phyloP scores from a whole-genome alignment of 2,797 vertebrate genomes.

The Borostomias antarcticus region DNA sequence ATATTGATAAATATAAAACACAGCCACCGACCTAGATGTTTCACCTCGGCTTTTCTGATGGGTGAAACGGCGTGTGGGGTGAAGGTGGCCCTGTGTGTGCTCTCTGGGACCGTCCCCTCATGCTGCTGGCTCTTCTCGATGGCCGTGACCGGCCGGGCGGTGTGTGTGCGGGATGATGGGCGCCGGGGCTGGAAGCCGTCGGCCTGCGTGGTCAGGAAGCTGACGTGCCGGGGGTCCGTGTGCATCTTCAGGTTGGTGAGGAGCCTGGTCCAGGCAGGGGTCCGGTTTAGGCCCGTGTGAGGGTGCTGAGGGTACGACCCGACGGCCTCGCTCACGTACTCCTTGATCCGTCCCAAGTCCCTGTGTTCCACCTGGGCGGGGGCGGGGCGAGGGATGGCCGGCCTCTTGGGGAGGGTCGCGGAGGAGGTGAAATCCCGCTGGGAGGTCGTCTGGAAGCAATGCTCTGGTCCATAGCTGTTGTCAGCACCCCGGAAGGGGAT shows the following conservation, averaged over 20 bases:
- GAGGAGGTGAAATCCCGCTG: slow-evolving; percentile 31
- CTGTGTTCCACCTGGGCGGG: slow-evolving; percentile 33
- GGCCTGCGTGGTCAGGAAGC: slow-evolving; percentile 28
- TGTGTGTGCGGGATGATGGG: background rate
- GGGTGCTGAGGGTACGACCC: slow-evolving; percentile 26
- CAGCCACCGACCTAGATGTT: slow-evolving; percentile 32
- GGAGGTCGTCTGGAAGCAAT: slow-evolving; percentile 30
- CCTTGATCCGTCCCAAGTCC: slow-evolving; percentile 35
- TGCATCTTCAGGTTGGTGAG: slow-evolving; percentile 52
- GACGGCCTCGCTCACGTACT: slow-evolving; percentile 24
- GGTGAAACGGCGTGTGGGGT: slow-evolving; percentile 9
- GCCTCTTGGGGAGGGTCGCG: slow-evolving; percentile 5
- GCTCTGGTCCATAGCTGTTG: background rate
- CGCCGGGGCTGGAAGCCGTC: slow-evolving; percentile 22
- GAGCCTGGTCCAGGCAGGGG: slow-evolving; percentile 21
- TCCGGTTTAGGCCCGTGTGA: background rate
- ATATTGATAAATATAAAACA: background rate
- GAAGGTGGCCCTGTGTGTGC: slow-evolving; percentile 38
- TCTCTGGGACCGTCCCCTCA: slow-evolving; percentile 31
- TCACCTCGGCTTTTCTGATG: slow-evolving; percentile 23
- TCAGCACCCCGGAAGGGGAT: slow-evolving; percentile 35
- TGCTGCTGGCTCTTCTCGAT: background rate
- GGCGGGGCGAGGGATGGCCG: background rate
- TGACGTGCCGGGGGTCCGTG: slow-evolving; percentile 7
- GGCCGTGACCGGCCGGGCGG: background rate